A percentile compares a stretch with the other conserved stretches of the same genome.
Evolutionary conservation across 2,113 vertebrate species (phyloP).

Genomic region (Ameiurus melas): DNA sequence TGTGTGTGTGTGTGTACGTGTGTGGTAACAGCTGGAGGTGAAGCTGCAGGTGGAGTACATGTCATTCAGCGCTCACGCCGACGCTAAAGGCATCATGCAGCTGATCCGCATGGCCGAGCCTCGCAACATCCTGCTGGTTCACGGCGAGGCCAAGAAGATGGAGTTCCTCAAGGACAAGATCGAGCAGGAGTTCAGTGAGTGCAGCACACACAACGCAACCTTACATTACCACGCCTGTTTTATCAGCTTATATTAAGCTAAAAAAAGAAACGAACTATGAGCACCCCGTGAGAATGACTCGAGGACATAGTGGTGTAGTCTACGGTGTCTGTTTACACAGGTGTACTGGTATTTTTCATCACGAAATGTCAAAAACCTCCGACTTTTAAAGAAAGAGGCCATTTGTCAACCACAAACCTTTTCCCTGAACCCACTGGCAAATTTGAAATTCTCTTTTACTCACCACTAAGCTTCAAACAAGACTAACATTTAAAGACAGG

Average conservation of each 20-base stretch:
- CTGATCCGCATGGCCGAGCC: constrained; percentile 96
- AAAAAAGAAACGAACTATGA: background rate
- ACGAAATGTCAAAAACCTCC: background rate
- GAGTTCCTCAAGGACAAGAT: constrained; percentile 97
- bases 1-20: constrained; percentile 23
- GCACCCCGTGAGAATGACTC: background rate
- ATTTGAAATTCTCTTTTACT: background rate
- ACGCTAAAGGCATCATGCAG: constrained; percentile 99
- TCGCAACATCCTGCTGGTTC: constrained; percentile 86
- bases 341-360: background rate
- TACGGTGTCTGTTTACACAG: background rate
- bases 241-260: background rate
- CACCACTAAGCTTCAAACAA: background rate
- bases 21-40: constrained; percentile 83
- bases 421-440: background rate
- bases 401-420: background rate
- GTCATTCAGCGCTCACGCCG: constrained; percentile 96
- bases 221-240: background rate
- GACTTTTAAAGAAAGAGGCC: background rate
- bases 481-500: background rate
- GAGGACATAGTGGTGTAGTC: too few species aligned
- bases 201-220: background rate
- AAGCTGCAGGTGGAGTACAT: constrained; percentile 99
- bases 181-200: constrained; percentile 91
- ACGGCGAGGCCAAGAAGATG: constrained; percentile 95